phyloP scores from a whole-genome alignment of 2,888 invertebrate genomes.

The Chorisops tibialis region DNA sequence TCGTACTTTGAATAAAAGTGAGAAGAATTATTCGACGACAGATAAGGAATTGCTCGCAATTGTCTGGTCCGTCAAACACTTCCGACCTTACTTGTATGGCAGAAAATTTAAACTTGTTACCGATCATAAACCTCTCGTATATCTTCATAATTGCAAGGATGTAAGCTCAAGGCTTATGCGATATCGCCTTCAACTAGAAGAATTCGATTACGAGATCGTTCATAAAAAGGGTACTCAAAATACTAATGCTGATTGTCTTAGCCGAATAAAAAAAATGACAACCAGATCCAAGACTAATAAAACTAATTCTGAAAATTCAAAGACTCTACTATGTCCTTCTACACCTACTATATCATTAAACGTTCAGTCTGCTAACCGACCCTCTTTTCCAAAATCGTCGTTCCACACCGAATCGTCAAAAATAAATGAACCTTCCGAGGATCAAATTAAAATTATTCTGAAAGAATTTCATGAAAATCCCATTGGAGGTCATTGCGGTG shows the following conservation, averaged over 20 bases:
- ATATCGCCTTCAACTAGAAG: constrained; percentile 38
- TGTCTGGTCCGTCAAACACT: constrained; percentile 36
- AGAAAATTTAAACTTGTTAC: constrained; percentile 38
- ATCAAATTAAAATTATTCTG: no score
- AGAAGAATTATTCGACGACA: constrained; percentile 36
- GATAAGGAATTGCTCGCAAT: constrained; percentile 39
- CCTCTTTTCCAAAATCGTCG: no score
- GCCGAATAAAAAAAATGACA: no score
- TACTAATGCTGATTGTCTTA: constrained; percentile 40
- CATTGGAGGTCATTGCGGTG: no score
- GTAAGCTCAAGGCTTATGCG: constrained; percentile 36
- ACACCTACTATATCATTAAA: no score
- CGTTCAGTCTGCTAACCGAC: no score
- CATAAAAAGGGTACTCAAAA: constrained; percentile 38
- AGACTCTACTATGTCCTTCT: no score
- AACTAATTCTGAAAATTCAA: no score
- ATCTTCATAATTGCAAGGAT: constrained; percentile 36
- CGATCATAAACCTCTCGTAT: constrained; percentile 39
- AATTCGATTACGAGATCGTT: constrained; percentile 38
- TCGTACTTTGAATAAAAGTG: constrained; percentile 35
- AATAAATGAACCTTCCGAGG: no score
- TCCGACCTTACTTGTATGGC: constrained; percentile 41
- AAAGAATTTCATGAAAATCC: no score
- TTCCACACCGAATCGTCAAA: no score
- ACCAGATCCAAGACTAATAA: no score